phyloP scores from a whole-genome alignment of 2,888 invertebrate species.

The Caenorhabditis sp. region DNA sequence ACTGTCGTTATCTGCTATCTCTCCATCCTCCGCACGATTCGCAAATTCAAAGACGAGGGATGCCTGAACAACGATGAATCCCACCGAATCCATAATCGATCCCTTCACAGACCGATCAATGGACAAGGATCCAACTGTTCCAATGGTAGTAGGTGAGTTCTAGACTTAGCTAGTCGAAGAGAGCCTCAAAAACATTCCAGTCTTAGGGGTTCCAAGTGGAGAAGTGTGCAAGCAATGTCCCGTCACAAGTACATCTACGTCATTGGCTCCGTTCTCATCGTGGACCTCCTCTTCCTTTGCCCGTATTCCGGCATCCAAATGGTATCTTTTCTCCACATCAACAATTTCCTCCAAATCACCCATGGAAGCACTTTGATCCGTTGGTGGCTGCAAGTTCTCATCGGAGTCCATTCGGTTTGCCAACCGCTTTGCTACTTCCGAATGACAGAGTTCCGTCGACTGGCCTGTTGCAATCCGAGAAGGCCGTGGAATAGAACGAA shows the following conservation, averaged over 20 bases:
- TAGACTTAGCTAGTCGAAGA: background rate
- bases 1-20: constrained; percentile 82
- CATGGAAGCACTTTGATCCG: constrained; percentile 76
- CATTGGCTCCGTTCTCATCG: constrained; percentile 81
- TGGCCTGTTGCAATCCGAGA: constrained; percentile 79
- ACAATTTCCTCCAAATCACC: constrained; percentile 76
- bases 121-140: constrained; percentile 63
- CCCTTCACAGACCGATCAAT: constrained; percentile 60
- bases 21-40: constrained; percentile 81
- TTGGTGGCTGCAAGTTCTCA: constrained; percentile 82
- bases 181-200: constrained; percentile 7
- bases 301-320: constrained; percentile 81
- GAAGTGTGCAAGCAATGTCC: constrained; percentile 75
- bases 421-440: constrained; percentile 83
- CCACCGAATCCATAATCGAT: constrained; percentile 71
- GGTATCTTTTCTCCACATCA: constrained; percentile 81
- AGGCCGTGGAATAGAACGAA: constrained; percentile 76
- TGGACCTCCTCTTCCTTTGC: constrained; percentile 82
- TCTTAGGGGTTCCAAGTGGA: constrained; percentile 64
- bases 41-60: constrained; percentile 79
- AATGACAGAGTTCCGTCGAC: constrained; percentile 83
- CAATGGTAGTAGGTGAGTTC: constrained; percentile 53
- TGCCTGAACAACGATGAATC: constrained; percentile 71
- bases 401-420: constrained; percentile 83
- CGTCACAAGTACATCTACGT: constrained; percentile 83